phyloP scores from a whole-genome alignment of 30 jellyfish, hydroid and myxozoan genomes.

The Aurelia coerulea region DNA sequence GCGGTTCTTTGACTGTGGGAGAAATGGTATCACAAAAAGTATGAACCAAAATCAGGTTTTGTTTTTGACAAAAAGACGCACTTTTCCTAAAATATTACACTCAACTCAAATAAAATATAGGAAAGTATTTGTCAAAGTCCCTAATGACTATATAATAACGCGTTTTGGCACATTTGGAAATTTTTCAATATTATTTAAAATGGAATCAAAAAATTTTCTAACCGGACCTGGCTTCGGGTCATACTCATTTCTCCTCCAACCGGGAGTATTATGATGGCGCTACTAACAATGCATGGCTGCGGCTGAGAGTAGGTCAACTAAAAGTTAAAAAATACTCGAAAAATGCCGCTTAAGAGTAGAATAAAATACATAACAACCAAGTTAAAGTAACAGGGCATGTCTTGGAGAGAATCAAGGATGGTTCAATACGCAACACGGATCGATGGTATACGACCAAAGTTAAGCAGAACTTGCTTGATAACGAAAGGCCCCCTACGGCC shows the following conservation, averaged over 20 bases:
- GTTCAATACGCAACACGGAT: conserved; percentile 60
- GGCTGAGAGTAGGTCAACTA: conserved; percentile 28
- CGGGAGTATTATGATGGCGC: conserved; percentile 66
- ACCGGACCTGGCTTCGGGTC: conserved; percentile 1
- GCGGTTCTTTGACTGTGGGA: conserved; percentile 83
- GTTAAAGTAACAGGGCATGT: conserved; percentile 59
- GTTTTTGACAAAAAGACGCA: not conserved
- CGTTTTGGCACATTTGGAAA: no score
- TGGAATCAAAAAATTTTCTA: no score
- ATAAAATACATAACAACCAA: not conserved
- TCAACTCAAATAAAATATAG: not conserved
- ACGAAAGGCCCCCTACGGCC: conserved; percentile 81
- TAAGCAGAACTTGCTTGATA: conserved; percentile 16
- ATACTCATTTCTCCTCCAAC: not conserved
- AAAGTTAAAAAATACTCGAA: not conserved
- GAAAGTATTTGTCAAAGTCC: no score
- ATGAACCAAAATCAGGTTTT: not conserved
- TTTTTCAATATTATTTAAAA: no score
- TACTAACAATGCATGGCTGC: conserved; percentile 59
- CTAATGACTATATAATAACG: no score
- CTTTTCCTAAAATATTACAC: not conserved
- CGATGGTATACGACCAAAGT: conserved; percentile 53
- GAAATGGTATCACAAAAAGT: not conserved
- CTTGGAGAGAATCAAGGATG: conserved; percentile 45
- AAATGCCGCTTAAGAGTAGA: conserved; percentile 26